Base-by-base conservation (phyloP, 2,888 invertebrate genomes). In the Sminthurides aquaticus region DNA sequence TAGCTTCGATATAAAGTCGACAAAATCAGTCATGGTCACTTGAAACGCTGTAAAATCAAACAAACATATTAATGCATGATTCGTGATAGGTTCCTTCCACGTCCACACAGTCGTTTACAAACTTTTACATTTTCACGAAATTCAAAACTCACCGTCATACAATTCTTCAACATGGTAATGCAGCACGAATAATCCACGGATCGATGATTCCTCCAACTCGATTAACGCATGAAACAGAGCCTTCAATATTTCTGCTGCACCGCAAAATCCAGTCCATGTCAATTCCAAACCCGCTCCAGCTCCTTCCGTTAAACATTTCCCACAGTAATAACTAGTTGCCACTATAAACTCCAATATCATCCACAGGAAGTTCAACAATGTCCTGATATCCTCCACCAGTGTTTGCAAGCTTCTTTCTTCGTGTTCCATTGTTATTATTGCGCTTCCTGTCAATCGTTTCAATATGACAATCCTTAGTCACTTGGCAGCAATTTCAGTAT, bases 161-260 rank as follows among this genome's bases (percentile, higher is more conserved):
- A 67, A 18, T 55, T 59, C n/a, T 20, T 52, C 65, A 57, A 64
- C 22, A 1, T 57, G 48, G 48, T 62, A 67, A 28, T 62, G 56
- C 1, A 59, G 25, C 3, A 65, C 49, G 3, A 56, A 24, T 20
- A 65, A 15, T 1, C 25, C 43, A 27, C 65, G 65, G 24, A 65
- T 55, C 15, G 59, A 43, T 1, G 62, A 55, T 27, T 65, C 34
- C 49, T 59, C 58, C 3, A 67, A 18, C 20, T 67, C 67, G 26
- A 65, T 52, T 20, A 67, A n/a, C 1, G 60, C 60, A 15, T 27
- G 26, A 22, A 57, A 58, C 11, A 60, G n/a, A 18, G 43, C 34
- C 27, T 57, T 29, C 5, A 64, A 8, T 8, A 48, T 27, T 8
- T 59, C 62, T 8, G 61, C 54, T 2, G 56, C 22, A 8, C 24